Evolutionary conservation across 2,113 vertebrate species (phyloP), one percentile per base, ranked within the genome.

Genomic region (Gallinago jamesoni): DNA sequence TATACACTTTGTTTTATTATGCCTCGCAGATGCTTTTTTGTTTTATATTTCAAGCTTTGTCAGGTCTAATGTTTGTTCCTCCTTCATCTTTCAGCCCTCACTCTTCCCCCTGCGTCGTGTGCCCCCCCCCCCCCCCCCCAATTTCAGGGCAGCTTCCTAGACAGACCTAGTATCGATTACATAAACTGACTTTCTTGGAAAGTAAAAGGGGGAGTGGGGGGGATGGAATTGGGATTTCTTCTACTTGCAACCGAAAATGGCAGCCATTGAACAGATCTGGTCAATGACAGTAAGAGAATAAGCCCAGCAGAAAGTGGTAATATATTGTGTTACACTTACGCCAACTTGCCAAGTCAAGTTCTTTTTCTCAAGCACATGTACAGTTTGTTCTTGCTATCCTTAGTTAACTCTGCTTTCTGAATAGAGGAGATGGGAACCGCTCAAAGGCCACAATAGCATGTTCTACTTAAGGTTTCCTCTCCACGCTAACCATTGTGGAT

Each of bases 1-100:
- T 98, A 98, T 98, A 98, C 98, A 97, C 97, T 98, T 98, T 97
- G 97, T 97, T 98, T 98, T 98, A 98, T 98, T 98, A 98, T 98
- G 98, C 98, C 85, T 97, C 90, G 86, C 98, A 98, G 98, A 98
- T 98, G 97, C 98, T 92, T 97, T 97, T 97, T 98, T 96, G 97
- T 97, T 98, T 98, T 96, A 96, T 98, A 96, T 97, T 98, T 98
- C 97, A 97, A 97, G 98, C 97, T 98, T 98, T 97, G 96, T 96
- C 96, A 97, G 94, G 89, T 96, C 96, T 74, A 96, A 97, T 97
- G 96, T 87, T 94, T 95, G 93, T 66, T 91, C 88, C 70, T 96
- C 41, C 77, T 87, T 89, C 92, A 59, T 82, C 59, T 57, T 75
- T 87, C 81, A 94, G 69, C 62, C 24, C 57, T 79, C 77, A 41